Conservation (phyloP, 2,888 invertebrate species). For the Apodemia zela region DNA sequence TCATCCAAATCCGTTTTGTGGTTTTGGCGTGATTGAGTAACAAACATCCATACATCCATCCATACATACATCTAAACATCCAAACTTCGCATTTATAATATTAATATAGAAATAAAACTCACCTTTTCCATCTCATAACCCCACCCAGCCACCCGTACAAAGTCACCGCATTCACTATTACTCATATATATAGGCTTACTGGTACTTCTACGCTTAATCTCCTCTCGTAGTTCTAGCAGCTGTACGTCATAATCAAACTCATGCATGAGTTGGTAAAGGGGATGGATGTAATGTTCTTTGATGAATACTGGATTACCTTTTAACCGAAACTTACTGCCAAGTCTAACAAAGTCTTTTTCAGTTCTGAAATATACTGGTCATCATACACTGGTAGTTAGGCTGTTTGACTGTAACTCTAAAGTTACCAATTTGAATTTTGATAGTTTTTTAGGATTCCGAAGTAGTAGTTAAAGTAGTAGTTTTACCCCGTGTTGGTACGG, state of each 20-base stretch:
- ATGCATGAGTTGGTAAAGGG: slow-evolving; percentile 43
- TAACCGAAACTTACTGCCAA: slow-evolving; percentile 45
- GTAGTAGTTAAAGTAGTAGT: too few species aligned
- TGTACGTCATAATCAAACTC: slow-evolving; percentile 58
- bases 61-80: too few species aligned
- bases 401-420: too few species aligned
- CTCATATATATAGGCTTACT: slow-evolving; percentile 42
- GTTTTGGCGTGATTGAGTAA: too few species aligned
- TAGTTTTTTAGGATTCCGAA: too few species aligned
- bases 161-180: slow-evolving; percentile 34
- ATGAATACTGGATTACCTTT: slow-evolving; percentile 41
- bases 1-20: too few species aligned
- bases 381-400: too few species aligned
- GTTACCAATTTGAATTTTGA: too few species aligned
- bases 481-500: too few species aligned
- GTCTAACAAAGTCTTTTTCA: slow-evolving; percentile 43
- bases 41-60: too few species aligned
- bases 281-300: slow-evolving; percentile 45
- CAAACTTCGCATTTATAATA: too few species aligned
- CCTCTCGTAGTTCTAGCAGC: slow-evolving; percentile 39
- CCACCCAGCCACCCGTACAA: slow-evolving; percentile 54
- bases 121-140: slow-evolving; percentile 56
- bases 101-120: too few species aligned
- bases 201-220: slow-evolving; percentile 38
- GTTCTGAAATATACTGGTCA: slow-evolving; percentile 33